phyloP scores from a whole-genome alignment of 2,888 invertebrate species.

The Nomada flava region DNA sequence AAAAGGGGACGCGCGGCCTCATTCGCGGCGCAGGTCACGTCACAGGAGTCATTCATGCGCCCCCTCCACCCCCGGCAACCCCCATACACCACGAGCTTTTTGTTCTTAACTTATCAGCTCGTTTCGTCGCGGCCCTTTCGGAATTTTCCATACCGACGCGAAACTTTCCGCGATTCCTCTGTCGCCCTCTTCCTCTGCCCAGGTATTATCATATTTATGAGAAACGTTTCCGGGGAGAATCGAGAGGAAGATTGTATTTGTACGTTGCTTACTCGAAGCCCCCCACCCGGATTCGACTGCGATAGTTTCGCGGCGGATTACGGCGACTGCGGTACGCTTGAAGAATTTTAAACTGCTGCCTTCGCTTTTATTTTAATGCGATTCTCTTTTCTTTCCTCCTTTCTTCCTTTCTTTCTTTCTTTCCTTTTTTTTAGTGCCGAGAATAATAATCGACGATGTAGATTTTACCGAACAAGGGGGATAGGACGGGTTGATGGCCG shows the following conservation, averaged over 20 bases:
- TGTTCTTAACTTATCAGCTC: slow-evolving; percentile 49
- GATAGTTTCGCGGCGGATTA: background rate
- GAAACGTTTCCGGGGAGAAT: background rate
- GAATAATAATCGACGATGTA: too few relatives aligned
- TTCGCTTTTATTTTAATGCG: too few relatives aligned
- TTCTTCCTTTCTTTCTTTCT: too few relatives aligned
- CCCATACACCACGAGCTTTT: slow-evolving; percentile 8
- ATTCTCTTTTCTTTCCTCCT: too few relatives aligned
- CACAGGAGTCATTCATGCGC: slow-evolving; percentile 50
- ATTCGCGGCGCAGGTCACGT: slow-evolving; percentile 50
- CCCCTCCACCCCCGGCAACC: background rate
- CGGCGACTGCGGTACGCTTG: too few relatives aligned
- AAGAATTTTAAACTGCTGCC: too few relatives aligned
- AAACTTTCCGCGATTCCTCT: background rate
- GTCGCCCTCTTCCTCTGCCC: background rate
- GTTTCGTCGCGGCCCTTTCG: slow-evolving; percentile 5
- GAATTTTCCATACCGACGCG: background rate
- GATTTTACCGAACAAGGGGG: too few relatives aligned
- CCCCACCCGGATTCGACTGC: background rate
- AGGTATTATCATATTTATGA: slow-evolving; percentile 29
- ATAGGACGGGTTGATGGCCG: too few relatives aligned
- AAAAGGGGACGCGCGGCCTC: slow-evolving; percentile 21
- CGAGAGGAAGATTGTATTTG: slow-evolving; percentile 6
- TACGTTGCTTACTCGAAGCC: background rate
- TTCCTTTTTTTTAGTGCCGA: too few relatives aligned